Conservation (phyloP, 2,113 vertebrate genomes). For the Oncorhynchus masou region DNA sequence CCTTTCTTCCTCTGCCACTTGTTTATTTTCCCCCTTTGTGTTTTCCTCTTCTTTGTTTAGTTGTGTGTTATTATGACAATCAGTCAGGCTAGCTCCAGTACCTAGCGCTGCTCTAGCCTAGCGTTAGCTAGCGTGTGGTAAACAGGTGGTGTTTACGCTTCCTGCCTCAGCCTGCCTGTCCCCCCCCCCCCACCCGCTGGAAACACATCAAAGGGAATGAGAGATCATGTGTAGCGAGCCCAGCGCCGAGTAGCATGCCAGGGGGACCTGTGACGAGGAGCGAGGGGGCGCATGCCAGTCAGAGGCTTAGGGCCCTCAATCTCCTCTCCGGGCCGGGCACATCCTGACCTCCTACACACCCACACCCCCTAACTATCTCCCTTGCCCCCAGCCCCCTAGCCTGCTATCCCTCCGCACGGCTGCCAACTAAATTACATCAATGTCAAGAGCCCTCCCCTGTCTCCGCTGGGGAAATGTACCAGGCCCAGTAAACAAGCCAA, state of each 20-base stretch:
- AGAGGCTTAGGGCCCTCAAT: slow-evolving; percentile 50
- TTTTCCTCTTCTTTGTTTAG: slow-evolving; percentile 45
- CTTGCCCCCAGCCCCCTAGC: slow-evolving; percentile 14
- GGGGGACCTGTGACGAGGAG: slow-evolving; percentile 25
- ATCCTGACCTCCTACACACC: slow-evolving; percentile 57
- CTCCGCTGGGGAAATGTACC: slow-evolving; percentile 30
- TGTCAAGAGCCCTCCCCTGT: slow-evolving; percentile 36
- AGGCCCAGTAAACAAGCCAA: slow-evolving; percentile 31
- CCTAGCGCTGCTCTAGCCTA: slow-evolving; percentile 24
- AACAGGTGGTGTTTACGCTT: slow-evolving; percentile 73
- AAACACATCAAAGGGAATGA: slow-evolving; percentile 72
- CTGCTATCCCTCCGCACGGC: slow-evolving; percentile 45
- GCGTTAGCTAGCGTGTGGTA: slow-evolving; percentile 44
- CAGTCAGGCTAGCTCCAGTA: slow-evolving; percentile 49
- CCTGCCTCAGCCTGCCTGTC: slow-evolving; percentile 11
- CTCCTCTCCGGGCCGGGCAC: slow-evolving; percentile 46
- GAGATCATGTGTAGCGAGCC: slow-evolving; percentile 64
- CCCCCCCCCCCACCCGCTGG: slow-evolving; percentile 45
- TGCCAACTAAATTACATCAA: slow-evolving; percentile 69
- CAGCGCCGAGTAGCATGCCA: slow-evolving; percentile 54
- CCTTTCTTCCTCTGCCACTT: slow-evolving; percentile 47
- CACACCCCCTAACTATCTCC: slow-evolving; percentile 22
- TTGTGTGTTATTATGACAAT: slow-evolving; percentile 51
- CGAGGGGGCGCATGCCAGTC: neutral
- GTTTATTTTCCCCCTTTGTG: slow-evolving; percentile 51